Percentiles rank a stretch among this genome's conserved stretches.
phyloP scores from a whole-genome alignment of 1,140 invertebrate genomes.

The Tetragnatha versicolor region DNA sequence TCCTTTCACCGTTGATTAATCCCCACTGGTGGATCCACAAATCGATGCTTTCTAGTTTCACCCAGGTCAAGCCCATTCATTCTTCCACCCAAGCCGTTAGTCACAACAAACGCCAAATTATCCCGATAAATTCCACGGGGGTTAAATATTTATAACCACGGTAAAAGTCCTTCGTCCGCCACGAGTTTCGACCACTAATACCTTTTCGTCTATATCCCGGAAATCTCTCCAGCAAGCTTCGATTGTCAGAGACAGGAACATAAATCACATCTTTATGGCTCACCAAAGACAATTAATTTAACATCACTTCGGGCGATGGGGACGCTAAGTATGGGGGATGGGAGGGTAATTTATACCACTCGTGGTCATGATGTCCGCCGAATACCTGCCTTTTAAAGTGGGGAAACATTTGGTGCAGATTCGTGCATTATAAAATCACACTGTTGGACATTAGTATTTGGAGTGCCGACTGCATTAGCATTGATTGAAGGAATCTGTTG shows the following conservation, averaged over 20 bases:
- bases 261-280: not conserved
- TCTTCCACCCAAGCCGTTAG: not conserved
- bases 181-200: conserved; percentile 1
- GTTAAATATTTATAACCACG: conserved; percentile 16
- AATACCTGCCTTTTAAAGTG: not conserved
- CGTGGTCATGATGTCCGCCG: not conserved
- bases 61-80: too few species aligned
- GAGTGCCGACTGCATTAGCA: too few species aligned
- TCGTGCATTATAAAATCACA: too few species aligned
- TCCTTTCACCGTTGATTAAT: too few species aligned
- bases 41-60: too few species aligned
- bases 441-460: too few species aligned
- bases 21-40: too few species aligned
- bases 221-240: not conserved
- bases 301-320: not conserved
- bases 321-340: not conserved
- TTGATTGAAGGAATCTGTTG: too few species aligned
- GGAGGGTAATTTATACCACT: not conserved
- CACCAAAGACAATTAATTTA: conserved; percentile 24
- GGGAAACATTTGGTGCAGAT: too few species aligned
- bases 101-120: conserved; percentile 4
- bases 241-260: not conserved
- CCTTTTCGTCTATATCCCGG: not conserved
- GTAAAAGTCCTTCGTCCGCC: not conserved
- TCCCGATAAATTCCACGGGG: not conserved